Base-by-base conservation (phyloP, 2,113 vertebrate species). In the Crypturellus undulatus region DNA sequence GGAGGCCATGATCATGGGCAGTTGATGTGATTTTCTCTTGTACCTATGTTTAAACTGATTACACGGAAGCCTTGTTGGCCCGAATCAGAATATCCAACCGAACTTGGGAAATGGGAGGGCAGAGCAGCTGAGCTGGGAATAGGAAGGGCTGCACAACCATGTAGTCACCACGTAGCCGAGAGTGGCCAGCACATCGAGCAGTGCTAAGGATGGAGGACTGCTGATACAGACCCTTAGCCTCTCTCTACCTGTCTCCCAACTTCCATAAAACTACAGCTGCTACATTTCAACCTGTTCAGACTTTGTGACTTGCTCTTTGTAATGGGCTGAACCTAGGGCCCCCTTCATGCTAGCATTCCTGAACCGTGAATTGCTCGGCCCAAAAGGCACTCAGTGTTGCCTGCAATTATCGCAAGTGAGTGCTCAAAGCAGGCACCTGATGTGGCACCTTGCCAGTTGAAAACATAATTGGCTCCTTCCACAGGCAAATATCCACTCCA, bases 381-480 rank as follows among this genome's bases (percentile, higher is more conserved):
- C 95, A 93, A 89, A 94, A 96, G 94, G 43, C 93, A 77, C 89
- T 85, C 87, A 76, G 88, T 93, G 80, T 94, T 97, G 42, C 92
- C 92, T 96, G 94, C 83, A 95, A 95, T 96, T 97, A 94, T 86
- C 93, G 73, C 88, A 96, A 97, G 59, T 94, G 94, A 96, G 93
- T 97, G 93, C 90, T 94, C 95, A 96, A 94, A 96, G 90, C 77
- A 78, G 0, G 62, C 92, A 96, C 94, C 90, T 95, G 92, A 97
- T 77, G 85, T 96, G 95, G 90, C 92, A 42, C 0, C 0, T 36
- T 79, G 94, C 93, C 94, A 96, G 84, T 67, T 96, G 80, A 84
- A 93, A 91, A 68, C 49, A 40, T 95, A 97, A 97, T 94, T 93
- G 95, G 90, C 92, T 94, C 79, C 68, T 94, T 93, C 58, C 62